Percentiles rank a stretch among this genome's conserved stretches.
Evolutionary conservation across 2,888 invertebrate genomes (phyloP).

Genomic region (Cerastoderma edule): DNA sequence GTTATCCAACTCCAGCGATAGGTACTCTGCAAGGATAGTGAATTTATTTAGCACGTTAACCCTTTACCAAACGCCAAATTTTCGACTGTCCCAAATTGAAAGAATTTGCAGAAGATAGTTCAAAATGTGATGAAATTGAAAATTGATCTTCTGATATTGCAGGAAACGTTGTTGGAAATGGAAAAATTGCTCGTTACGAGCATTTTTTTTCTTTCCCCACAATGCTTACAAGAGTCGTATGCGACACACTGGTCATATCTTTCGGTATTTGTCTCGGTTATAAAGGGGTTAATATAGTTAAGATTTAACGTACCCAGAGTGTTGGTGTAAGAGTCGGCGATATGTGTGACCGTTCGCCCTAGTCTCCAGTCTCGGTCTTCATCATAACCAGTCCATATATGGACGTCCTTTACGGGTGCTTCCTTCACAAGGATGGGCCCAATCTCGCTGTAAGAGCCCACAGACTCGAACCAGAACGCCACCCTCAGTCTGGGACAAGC

Average conservation of each 20-base stretch:
- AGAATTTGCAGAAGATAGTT: too few species aligned
- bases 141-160: too few species aligned
- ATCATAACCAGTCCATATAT: conserved; percentile 77
- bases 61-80: neutral
- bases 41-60: neutral
- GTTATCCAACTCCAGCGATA: conserved; percentile 74
- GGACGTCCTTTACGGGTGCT: conserved; percentile 70
- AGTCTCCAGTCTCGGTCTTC: conserved; percentile 73
- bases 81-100: too few species aligned
- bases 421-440: conserved; percentile 68
- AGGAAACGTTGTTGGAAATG: too few species aligned
- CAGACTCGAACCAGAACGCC: conserved; percentile 74
- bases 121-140: too few species aligned
- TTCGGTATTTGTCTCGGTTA: too few species aligned
- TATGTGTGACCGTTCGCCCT: conserved; percentile 63
- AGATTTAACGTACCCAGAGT: conserved; percentile 65
- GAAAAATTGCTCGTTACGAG: neutral
- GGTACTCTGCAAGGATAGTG: conserved; percentile 38
- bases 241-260: neutral
- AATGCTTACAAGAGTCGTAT: neutral
- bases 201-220: neutral
- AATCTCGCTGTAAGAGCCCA: conserved; percentile 65
- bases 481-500: conserved; percentile 71
- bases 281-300: too few species aligned
- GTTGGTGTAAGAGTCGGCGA: conserved; percentile 54